phyloP scores from a whole-genome alignment of 2,797 vertebrate species.

The Falco novaeseelandiae region DNA sequence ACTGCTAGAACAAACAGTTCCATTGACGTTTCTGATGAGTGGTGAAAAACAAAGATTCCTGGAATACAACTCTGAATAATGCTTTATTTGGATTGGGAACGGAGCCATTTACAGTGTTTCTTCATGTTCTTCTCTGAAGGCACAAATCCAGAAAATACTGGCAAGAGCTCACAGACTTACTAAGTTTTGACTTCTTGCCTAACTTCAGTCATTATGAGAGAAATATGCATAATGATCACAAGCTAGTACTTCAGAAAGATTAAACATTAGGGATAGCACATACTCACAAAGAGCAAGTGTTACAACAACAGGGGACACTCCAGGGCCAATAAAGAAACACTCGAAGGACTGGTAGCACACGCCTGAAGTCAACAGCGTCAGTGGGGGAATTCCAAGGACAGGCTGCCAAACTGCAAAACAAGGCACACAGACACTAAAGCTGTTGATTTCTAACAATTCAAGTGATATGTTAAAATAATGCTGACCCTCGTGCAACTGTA shows the following conservation, averaged over 20 bases:
- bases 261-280: neutral
- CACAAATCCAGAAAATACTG: neutral
- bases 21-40: neutral
- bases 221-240: neutral
- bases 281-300: neutral
- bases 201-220: neutral
- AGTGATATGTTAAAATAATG: fast-evolving
- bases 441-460: neutral
- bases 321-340: neutral
- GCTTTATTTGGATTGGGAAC: constrained; percentile 15
- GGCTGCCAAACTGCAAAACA: neutral
- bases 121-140: neutral
- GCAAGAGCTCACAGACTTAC: neutral
- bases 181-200: constrained; percentile 21
- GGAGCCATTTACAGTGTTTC: neutral
- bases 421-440: fast-evolving
- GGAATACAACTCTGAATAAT: neutral
- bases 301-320: neutral
- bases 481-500: fast-evolving
- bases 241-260: neutral
- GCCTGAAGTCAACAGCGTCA: neutral
- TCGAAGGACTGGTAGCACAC: neutral
- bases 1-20: neutral
- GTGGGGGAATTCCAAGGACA: fast-evolving
- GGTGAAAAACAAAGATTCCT: neutral